These are phyloP conservation scores for Indicator indicator DNA, from an alignment of 2,113 vertebrate species.

Conservation along the genomic window DNA sequence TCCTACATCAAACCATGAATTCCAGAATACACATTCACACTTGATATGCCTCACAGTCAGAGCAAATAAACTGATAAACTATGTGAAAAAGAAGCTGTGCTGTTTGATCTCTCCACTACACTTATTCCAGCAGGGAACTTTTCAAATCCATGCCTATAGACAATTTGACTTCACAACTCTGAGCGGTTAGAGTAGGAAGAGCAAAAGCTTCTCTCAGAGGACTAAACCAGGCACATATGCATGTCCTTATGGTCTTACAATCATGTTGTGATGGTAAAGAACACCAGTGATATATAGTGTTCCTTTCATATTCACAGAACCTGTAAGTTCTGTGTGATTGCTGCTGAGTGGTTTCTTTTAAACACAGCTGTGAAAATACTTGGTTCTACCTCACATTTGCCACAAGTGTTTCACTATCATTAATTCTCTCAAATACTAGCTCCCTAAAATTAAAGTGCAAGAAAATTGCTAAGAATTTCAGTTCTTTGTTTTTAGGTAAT, in stretches of 20 bases:
- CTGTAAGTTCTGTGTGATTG: not conserved
- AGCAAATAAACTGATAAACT: not conserved
- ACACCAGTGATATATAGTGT: not conserved
- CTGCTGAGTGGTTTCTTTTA: not conserved
- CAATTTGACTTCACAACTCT: not conserved
- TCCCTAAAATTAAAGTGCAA: not conserved
- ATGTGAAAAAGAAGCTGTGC: not conserved
- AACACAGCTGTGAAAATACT: not conserved
- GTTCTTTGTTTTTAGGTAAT: not conserved
- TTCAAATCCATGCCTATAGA: not conserved
- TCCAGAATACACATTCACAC: not conserved
- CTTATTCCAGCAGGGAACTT: not conserved
- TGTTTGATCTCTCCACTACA: not conserved
- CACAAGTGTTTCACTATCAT: not conserved
- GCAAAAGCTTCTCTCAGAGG: not conserved
- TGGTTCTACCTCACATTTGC: not conserved
- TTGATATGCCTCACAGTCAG: rapidly evolving
- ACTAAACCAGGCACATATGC: not conserved
- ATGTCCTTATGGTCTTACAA: not conserved
- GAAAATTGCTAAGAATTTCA: not conserved
- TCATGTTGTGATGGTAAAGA: not conserved
- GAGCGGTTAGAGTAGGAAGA: not conserved
- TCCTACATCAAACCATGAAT: not conserved
- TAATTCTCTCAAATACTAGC: not conserved
- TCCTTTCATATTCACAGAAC: not conserved